phyloP scores from a whole-genome alignment of 1,140 invertebrate genomes.

The Psix sp. region DNA sequence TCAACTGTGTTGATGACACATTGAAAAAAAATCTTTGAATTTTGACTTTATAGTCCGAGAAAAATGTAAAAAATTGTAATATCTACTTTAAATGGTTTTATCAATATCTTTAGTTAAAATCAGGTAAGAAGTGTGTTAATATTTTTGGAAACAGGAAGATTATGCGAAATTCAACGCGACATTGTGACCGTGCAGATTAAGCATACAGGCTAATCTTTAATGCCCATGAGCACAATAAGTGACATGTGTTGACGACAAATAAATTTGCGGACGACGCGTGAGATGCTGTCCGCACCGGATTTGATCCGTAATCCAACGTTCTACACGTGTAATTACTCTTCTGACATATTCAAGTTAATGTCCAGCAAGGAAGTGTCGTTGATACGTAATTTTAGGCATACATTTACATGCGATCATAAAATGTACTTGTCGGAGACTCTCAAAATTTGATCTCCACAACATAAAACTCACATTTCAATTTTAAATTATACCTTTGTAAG shows the following conservation, averaged over 20 bases:
- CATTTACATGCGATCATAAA: slow-evolving; percentile 3
- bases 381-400: slow-evolving; percentile 24
- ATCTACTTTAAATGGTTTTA: too few relatives aligned
- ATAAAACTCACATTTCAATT: too few relatives aligned
- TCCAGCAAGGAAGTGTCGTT: slow-evolving; percentile 16
- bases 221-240: slow-evolving; percentile 62
- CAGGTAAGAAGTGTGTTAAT: too few relatives aligned
- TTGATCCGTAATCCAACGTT: slow-evolving; percentile 65
- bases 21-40: too few relatives aligned
- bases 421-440: neutral
- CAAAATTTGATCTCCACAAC: too few relatives aligned
- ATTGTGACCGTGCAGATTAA: slow-evolving; percentile 21
- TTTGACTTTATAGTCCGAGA: too few relatives aligned
- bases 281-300: slow-evolving; percentile 63
- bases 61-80: too few relatives aligned
- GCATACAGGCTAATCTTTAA: slow-evolving; percentile 42
- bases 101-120: too few relatives aligned
- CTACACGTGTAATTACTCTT: slow-evolving; percentile 65
- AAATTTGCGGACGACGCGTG: slow-evolving; percentile 66
- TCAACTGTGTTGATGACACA: too few relatives aligned
- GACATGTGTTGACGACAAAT: slow-evolving; percentile 68
- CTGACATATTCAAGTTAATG: slow-evolving; percentile 62
- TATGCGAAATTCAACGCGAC: neutral
- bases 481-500: neutral
- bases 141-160: too few relatives aligned